Percentiles rank a stretch among this genome's conserved stretches.
Conservation (phyloP, 2,113 vertebrate genomes). For the Turnix velox region DNA sequence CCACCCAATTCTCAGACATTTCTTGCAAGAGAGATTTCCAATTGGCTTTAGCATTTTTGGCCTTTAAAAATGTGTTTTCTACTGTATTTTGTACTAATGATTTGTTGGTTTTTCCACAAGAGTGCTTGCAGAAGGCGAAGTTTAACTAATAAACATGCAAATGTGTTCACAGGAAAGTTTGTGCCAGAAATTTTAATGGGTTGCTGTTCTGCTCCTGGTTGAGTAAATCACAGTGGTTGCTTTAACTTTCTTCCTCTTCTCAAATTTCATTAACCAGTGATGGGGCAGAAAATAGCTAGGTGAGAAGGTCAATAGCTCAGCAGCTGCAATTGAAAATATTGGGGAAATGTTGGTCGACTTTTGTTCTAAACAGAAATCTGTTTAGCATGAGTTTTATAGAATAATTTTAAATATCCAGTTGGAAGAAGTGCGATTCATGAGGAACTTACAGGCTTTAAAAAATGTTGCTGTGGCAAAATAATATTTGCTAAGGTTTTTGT, state of each 20-base stretch:
- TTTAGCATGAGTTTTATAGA: accelerated
- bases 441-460: neutral
- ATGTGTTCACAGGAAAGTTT: conserved; percentile 10
- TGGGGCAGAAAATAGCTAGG: neutral
- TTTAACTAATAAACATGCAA: conserved; percentile 29
- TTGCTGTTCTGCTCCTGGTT: neutral
- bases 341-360: too few species aligned
- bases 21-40: neutral
- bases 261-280: neutral
- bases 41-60: neutral
- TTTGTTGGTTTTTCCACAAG: neutral
- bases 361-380: neutral
- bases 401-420: neutral
- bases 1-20: neutral
- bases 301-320: neutral
- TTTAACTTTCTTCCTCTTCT: neutral
- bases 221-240: neutral
- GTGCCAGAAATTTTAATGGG: conserved; percentile 18
- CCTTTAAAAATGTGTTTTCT: conserved; percentile 3
- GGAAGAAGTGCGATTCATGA: neutral
- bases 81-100: neutral
- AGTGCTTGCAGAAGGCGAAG: neutral
- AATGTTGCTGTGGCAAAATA: neutral
- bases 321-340: neutral
- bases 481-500: neutral